Conservation (phyloP, 2,888 invertebrate genomes). For the Yponomeuta plumbellus region DNA sequence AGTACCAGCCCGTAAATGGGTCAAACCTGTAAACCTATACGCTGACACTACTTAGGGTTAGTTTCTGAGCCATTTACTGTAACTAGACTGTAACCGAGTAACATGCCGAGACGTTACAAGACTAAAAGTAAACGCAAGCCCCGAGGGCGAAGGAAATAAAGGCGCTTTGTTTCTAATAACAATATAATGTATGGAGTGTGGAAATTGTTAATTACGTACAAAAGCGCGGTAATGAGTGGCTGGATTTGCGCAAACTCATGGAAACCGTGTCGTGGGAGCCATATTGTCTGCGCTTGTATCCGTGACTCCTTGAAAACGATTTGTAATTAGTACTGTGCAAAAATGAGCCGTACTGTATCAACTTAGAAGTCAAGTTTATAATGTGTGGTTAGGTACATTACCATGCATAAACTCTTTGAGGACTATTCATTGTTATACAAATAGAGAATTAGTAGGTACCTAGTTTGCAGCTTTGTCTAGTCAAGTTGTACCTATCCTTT, state of each 20-base stretch:
- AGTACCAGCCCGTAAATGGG: background rate
- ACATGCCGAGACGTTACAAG: background rate
- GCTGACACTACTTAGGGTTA: background rate
- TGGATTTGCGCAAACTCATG: constrained; percentile 67
- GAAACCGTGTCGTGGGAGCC: constrained; percentile 68
- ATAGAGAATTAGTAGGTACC: constrained; percentile 29
- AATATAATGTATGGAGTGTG: constrained; percentile 30
- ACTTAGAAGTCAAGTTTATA: background rate
- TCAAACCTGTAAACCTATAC: background rate
- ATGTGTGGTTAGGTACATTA: background rate
- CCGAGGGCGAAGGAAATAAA: background rate
- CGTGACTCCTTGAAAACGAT: constrained; percentile 9
- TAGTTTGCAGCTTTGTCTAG: constrained; percentile 42
- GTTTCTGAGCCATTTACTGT: background rate
- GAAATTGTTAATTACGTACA: constrained; percentile 52
- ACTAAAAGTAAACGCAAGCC: background rate
- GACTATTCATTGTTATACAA: constrained; percentile 39
- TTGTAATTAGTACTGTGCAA: background rate
- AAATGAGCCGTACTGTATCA: background rate
- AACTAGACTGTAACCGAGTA: background rate
- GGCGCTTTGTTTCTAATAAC: background rate
- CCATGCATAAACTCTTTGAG: constrained; percentile 22
- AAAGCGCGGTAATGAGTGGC: constrained; percentile 47
- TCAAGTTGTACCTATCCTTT: constrained; percentile 55
- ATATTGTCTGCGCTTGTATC: constrained; percentile 45